Conservation (phyloP, 2,797 vertebrate species). For the Liasis olivaceus region DNA sequence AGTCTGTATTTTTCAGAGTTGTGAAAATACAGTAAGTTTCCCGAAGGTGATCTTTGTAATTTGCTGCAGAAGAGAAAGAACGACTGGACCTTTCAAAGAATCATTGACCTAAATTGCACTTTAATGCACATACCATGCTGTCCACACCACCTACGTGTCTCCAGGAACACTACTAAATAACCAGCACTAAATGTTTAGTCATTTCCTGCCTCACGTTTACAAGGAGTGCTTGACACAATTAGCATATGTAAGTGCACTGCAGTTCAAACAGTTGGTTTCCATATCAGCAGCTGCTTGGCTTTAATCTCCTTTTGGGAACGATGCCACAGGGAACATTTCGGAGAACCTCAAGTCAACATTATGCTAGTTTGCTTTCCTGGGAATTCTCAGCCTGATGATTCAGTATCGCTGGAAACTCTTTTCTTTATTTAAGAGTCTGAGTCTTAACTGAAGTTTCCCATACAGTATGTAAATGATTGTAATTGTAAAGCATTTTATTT, state of each 20-base stretch:
- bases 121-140: slow-evolving; percentile 67
- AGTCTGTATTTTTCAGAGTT: slow-evolving; percentile 19
- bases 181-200: slow-evolving; percentile 73
- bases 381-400: slow-evolving; percentile 41
- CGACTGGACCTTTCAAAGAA: slow-evolving; percentile 61
- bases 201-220: slow-evolving; percentile 74
- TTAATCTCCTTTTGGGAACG: slow-evolving; percentile 63
- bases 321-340: slow-evolving; percentile 52
- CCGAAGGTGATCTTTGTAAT: slow-evolving; percentile 57
- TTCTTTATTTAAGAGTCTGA: background rate
- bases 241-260: slow-evolving; percentile 63
- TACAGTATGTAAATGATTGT: background rate
- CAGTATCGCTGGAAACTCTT: slow-evolving; percentile 12
- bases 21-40: slow-evolving; percentile 35
- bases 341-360: slow-evolving; percentile 48
- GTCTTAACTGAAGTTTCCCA: slow-evolving; percentile 11
- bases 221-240: slow-evolving; percentile 51
- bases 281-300: slow-evolving; percentile 68
- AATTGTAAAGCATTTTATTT: background rate
- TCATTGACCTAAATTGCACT: slow-evolving; percentile 67
- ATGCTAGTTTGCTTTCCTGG: slow-evolving; percentile 26
- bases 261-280: slow-evolving; percentile 68
- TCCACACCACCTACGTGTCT: slow-evolving; percentile 67
- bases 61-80: slow-evolving; percentile 27
- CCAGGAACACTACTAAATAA: slow-evolving; percentile 69